Conservation (phyloP, 2,113 vertebrate species). For the Phylloscopus trochilus region DNA sequence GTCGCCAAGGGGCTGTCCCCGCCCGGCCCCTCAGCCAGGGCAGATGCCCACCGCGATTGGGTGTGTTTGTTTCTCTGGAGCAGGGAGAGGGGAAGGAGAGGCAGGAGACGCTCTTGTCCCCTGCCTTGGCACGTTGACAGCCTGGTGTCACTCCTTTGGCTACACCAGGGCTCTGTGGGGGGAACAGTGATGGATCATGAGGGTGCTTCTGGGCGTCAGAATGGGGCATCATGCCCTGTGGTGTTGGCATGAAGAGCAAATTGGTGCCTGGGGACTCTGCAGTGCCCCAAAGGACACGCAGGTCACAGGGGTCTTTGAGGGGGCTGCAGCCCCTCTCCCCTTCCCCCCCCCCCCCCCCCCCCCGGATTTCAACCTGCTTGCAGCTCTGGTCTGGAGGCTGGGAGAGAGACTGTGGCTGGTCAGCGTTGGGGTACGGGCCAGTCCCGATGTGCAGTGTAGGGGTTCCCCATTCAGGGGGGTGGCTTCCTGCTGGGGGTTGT, state of each 20-base stretch:
- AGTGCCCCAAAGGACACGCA: neutral
- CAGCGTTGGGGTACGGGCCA: neutral
- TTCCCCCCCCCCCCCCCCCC: accelerated
- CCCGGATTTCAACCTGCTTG: neutral
- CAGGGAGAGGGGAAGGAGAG: neutral
- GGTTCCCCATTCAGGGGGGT: accelerated
- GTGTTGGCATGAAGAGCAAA: accelerated
- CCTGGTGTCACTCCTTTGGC: neutral
- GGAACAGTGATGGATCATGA: accelerated
- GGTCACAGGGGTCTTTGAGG: neutral
- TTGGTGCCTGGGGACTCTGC: neutral
- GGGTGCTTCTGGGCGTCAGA: neutral
- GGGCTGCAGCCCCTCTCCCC: neutral
- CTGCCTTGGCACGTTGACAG: neutral
- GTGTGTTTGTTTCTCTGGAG: neutral
- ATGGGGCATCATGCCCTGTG: accelerated
- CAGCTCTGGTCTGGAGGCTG: neutral
- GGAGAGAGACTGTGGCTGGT: neutral
- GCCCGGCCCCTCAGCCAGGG: neutral
- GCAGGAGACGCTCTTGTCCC: neutral
- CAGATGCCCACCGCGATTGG: neutral
- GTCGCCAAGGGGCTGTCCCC: neutral
- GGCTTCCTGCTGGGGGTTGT: neutral
- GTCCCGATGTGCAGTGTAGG: neutral
- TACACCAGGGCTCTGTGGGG: accelerated